Evolutionary conservation across 1,140 invertebrate species (phyloP).

Genomic region (Lamellibrachia luymesi): DNA sequence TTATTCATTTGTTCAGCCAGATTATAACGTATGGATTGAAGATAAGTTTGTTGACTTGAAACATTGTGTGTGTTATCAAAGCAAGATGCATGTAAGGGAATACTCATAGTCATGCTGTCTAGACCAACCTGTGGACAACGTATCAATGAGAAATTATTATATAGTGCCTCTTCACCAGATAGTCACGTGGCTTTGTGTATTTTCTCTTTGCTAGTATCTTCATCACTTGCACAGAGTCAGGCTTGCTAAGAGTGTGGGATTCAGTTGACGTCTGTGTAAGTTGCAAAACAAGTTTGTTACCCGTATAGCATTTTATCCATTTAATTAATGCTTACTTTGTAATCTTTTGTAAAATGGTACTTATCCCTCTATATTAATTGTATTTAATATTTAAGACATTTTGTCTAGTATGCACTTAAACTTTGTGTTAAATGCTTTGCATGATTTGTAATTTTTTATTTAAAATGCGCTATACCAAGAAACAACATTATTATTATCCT

Average conservation of each 20-base stretch:
- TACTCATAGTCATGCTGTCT: too few species aligned
- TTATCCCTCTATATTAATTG: neutral
- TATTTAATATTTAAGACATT: too few species aligned
- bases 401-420: too few species aligned
- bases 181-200: slow-evolving; percentile 28
- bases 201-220: slow-evolving; percentile 50
- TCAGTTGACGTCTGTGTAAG: neutral
- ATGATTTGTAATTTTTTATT: too few species aligned
- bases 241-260: slow-evolving; percentile 54
- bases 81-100: too few species aligned
- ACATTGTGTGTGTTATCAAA: too few species aligned
- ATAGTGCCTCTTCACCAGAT: neutral
- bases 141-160: neutral
- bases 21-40: neutral
- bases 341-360: neutral
- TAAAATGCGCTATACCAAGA: too few species aligned
- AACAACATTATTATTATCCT: too few species aligned
- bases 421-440: too few species aligned
- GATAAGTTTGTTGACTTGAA: neutral
- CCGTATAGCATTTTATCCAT: neutral
- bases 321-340: neutral
- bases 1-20: neutral
- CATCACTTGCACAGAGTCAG: slow-evolving; percentile 63
- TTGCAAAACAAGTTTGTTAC: neutral
- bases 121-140: too few species aligned